phyloP scores from a whole-genome alignment of 1,140 invertebrate genomes.

The Sitodiplosis mosellana region DNA sequence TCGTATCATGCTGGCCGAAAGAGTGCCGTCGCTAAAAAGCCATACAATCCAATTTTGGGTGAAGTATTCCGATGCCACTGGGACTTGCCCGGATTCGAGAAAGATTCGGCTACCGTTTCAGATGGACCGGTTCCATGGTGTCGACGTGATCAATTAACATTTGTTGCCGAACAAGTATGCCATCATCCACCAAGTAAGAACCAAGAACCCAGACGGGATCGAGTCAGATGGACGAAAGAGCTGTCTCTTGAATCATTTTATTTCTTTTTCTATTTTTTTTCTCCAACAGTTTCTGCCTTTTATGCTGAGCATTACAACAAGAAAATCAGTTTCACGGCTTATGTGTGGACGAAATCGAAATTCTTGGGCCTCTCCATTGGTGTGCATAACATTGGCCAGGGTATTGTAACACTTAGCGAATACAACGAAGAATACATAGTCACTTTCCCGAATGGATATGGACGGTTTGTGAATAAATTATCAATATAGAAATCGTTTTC shows the following conservation, averaged over 20 bases:
- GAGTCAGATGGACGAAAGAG: no score
- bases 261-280: conserved; percentile 14
- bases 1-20: conserved; percentile 94
- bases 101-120: conserved; percentile 23
- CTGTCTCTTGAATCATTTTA: no score
- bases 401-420: conserved; percentile 62
- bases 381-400: conserved; percentile 71
- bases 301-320: conserved; percentile 89
- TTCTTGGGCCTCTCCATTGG: conserved; percentile 91
- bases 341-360: conserved; percentile 96
- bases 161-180: conserved; percentile 95
- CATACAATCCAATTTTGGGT: conserved; percentile 92
- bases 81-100: conserved; percentile 35
- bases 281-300: conserved; percentile 69
- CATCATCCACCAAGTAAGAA: conserved; percentile 89
- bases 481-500: no score
- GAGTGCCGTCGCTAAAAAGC: conserved; percentile 88
- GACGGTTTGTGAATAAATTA: conserved; percentile 32
- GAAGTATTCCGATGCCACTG: conserved; percentile 86
- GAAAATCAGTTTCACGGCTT: conserved; percentile 77
- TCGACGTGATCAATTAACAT: conserved; percentile 58
- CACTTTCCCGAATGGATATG: conserved; percentile 92
- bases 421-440: conserved; percentile 81
- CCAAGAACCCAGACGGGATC: background rate
- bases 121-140: conserved; percentile 75